These are phyloP conservation scores for Etheostoma perlongum DNA, from an alignment of 2,797 vertebrate species.

Conservation along the genomic window DNA sequence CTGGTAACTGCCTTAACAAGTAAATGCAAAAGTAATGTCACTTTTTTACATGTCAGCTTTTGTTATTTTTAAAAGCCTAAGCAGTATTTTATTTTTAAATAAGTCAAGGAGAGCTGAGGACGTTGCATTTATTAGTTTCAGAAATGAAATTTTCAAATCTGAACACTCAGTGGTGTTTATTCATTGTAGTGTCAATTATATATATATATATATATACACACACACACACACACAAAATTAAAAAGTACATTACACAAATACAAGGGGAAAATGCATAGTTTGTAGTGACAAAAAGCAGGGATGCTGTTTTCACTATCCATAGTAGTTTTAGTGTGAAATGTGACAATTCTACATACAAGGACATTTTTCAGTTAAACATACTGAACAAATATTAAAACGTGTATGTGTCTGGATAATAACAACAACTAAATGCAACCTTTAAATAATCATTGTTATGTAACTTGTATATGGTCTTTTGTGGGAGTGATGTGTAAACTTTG, in stretches of 20 bases:
- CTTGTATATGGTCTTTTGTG: background rate
- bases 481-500: conserved; percentile 46
- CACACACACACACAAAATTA: too few species aligned
- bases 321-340: background rate
- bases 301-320: background rate
- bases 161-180: background rate
- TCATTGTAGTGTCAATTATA: background rate
- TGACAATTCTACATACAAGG: background rate
- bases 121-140: background rate
- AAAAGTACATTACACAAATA: background rate
- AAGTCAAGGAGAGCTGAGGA: background rate
- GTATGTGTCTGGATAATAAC: background rate
- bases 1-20: too few species aligned
- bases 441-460: background rate
- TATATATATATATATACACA: too few species aligned
- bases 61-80: background rate
- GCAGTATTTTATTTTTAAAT: background rate
- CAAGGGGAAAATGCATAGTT: background rate
- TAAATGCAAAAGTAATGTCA: background rate
- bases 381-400: background rate
- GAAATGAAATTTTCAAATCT: background rate
- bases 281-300: background rate
- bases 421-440: background rate
- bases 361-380: conserved; percentile 4
- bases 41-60: background rate